Base-by-base conservation (phyloP, 1,140 invertebrate genomes). In the Chrysomallon squamiferum region DNA sequence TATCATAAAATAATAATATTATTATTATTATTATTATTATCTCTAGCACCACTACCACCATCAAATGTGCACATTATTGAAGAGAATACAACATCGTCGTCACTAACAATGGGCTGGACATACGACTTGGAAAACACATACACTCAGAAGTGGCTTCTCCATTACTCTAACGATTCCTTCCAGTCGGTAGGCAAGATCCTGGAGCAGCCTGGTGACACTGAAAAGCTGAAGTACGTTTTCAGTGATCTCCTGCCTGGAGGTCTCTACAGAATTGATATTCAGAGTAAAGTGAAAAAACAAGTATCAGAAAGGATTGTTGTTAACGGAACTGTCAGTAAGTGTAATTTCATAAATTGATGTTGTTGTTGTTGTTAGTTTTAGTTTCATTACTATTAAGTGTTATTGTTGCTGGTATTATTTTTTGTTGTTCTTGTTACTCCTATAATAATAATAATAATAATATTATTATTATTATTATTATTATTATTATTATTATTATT, bases 291-390 rank as follows among this genome's bases (percentile, higher is more conserved):
- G 15, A 38, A 54, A 32, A 62, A 65, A 43, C 25, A 54, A 7
- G 66, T 27, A 32, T 77, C 75, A 18, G 49, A 61, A 13, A 25
- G 20, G 15, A 30, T 58, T 2, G 9, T 20, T 9, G 35, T 71
- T 5, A 65, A 68, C 47, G 69, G 65, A 1, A 75, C 73, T 33
- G 60, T 74, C 54, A 71, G 75, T 77, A 72, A 71, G 73, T 73
- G 25, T 3, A 15, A 3, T 27, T 3, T n/a, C 49, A 29, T 22
- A 29, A 18, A 11, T 18, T 0, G 5, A 30, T 25, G 22, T 54
- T 54, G 3, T 3, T 54, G 11, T 30, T 22, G 50, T 3, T 20
- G 3, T 3, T 18, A 6, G 13, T 27, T 9, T 3, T 54, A 15
- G 4, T 54, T 5, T n/a, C n/a, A n/a, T n/a, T n/a, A n/a, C n/a